These are phyloP conservation scores for Cotesia typhae DNA, from an alignment of 1,140 invertebrate species.

Conservation along the genomic window DNA sequence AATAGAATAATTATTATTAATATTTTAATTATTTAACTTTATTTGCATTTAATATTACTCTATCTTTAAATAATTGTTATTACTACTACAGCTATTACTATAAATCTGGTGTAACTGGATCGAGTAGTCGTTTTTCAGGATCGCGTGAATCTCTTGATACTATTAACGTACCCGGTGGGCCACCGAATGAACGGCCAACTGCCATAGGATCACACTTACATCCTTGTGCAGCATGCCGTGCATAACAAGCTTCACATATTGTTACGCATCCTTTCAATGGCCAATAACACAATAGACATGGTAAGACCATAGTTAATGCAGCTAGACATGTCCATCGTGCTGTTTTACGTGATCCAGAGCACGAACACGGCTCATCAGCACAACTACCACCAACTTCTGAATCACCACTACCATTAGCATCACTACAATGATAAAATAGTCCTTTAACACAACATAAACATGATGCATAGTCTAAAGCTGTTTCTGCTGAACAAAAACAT, in stretches of 20 bases:
- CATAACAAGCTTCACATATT: slow-evolving; percentile 82
- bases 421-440: slow-evolving; percentile 90
- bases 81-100: slow-evolving; percentile 43
- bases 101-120: slow-evolving; percentile 61
- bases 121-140: slow-evolving; percentile 62
- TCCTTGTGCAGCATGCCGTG: slow-evolving; percentile 77
- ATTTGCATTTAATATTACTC: not conserved
- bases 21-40: not conserved
- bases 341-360: slow-evolving; percentile 74
- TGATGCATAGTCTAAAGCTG: slow-evolving; percentile 85
- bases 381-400: slow-evolving; percentile 71
- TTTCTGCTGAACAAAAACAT: slow-evolving; percentile 86
- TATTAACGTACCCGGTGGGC: slow-evolving; percentile 52
- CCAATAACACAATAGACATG: slow-evolving; percentile 92
- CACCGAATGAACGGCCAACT: slow-evolving; percentile 63
- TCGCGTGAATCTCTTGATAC: slow-evolving; percentile 57
- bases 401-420: slow-evolving; percentile 73
- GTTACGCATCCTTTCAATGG: slow-evolving; percentile 83
- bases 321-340: slow-evolving; percentile 87
- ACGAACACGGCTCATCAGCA: slow-evolving; percentile 88
- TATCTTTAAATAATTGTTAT: slow-evolving; percentile 11
- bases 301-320: slow-evolving; percentile 80
- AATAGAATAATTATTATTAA: too few relatives aligned
- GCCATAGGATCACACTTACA: slow-evolving; percentile 71
- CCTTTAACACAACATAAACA: slow-evolving; percentile 94